Base-by-base conservation (phyloP, 2,888 invertebrate species). In the Lepidocyrtoides sp. region DNA sequence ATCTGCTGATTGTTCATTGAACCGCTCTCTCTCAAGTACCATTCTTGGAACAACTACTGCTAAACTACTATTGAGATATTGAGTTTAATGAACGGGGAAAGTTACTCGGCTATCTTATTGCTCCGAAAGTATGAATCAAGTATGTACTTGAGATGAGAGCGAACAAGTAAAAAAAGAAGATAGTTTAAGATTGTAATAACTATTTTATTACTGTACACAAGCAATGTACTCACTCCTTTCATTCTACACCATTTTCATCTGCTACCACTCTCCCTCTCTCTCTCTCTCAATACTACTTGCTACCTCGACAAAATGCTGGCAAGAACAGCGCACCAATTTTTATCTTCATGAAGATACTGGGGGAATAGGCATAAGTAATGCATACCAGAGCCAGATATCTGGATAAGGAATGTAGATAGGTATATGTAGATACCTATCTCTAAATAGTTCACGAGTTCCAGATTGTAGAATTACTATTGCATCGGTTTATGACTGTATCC, bases 1-100 rank as follows among this genome's bases (percentile, higher is more conserved):
- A 93, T 93, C 92, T 91, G 92, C 89, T 93, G 93, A 93, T 93
- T 93, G 93, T 92, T 93, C 93, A 93, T 93, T 93, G 93, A 92
- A 92, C 89, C 93, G 77, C 91, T 87, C 89, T 81, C 69, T 89
- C 84, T 91, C 86, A 86, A 91, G 91, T 86, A 91, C 86, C 91
- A 69, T 81, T 79, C 79, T 29, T n/a, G 29, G 54, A 36, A 54
- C 79, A 79, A 79, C 79, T n/a, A 79, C 51, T 79, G 10, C 85
- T 85, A 60, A 69, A 85, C 84, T 75, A 81, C 91, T 86, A 86
- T 86, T 91, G 86, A 86, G 82, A 91, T 86, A 91, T 91, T 81
- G 91, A 91, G 91, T 91, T 91, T 91, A 91, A 91, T 91, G 91
- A 91, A 86, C 72, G 91, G 82, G 69, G 91, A 91, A 90, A 91